Conservation (phyloP, 2,113 vertebrate genomes). For the Myrmecophaga tridactyla region DNA sequence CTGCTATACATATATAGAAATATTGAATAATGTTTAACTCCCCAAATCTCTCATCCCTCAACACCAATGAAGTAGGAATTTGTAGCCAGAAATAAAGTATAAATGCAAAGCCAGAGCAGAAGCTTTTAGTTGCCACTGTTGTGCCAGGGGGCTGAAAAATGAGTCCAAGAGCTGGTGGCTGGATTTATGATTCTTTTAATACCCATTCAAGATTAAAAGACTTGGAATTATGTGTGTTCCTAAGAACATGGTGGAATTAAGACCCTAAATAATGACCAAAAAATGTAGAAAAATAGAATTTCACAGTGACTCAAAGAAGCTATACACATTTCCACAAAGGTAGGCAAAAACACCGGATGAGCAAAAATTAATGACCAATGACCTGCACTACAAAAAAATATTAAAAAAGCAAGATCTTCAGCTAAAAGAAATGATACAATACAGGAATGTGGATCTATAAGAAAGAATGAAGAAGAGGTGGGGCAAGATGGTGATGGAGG, state of each 20-base stretch:
- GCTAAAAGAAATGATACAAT: not conserved
- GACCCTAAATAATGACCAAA: not conserved
- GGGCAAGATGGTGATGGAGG: too few relatives aligned
- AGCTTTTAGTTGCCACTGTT: not conserved
- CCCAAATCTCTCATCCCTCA: not conserved
- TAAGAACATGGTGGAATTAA: not conserved
- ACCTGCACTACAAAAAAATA: not conserved
- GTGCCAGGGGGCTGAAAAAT: not conserved
- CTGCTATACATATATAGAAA: not conserved
- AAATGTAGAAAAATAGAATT: not conserved
- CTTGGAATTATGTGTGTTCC: not conserved
- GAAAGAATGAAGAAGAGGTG: not conserved
- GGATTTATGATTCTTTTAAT: not conserved
- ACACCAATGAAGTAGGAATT: not conserved
- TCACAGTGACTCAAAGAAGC: not conserved
- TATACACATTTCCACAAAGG: not conserved
- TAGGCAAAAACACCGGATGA: not conserved
- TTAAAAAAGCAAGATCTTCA: not conserved
- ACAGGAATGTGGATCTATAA: not conserved
- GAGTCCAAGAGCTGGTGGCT: not conserved
- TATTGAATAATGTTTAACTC: not conserved
- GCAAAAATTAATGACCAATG: not conserved
- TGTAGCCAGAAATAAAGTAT: not conserved
- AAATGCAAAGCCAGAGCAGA: not conserved
- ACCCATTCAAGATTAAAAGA: not conserved